Evolutionary conservation across 2,797 vertebrate genomes (phyloP), one percentile per base, ranked within the genome.

Genomic region (Nannoperca obscura): DNA sequence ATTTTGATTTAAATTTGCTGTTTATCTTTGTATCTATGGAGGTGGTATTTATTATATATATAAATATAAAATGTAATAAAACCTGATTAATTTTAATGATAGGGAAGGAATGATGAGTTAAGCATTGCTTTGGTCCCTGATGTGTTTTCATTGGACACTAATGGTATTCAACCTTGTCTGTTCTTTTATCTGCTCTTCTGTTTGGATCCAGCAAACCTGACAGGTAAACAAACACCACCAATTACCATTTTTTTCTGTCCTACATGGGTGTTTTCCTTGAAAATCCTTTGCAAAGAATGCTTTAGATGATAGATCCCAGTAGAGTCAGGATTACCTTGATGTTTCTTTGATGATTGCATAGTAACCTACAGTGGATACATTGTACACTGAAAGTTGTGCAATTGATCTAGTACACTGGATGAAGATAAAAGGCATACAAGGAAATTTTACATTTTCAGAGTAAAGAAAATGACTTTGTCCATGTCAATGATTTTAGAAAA

Each of bases 141-240:
- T 84, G 71, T 71, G 50, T 81, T 46, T 71, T 61, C 71, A 83
- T 81, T 76, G 72, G 73, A 88, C 78, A 83, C 87, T 93, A 93
- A 92, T 88, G 54, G 50, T 91, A 74, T 87, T 88, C 84, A 67
- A 85, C 78, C 70, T 84, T 89, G 78, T 92, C 95, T 95, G 92
- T 91, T 89, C 82, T 91, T 92, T 80, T 88, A 94, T 95, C 84
- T 94, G 82, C 95, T 92, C 91, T 90, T 91, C 94, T 72, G 94
- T 96, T 91, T 85, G 92, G 86, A 93, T 92, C 71, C 95, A 99
- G 98, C 97, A 99, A 99, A 96, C 98, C 98, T 88, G 98, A 99
- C 97, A 99, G 98, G 98, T 99, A 96, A 97, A 89, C 84, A 91
- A 88, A 78, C 86, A 53, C 74, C 61, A 50, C 73, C 62, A 81